Percentiles rank a stretch among this genome's conserved stretches.
Evolutionary conservation across 2,888 invertebrate genomes (phyloP).

Genomic region (Tanytarsus gracilentus): DNA sequence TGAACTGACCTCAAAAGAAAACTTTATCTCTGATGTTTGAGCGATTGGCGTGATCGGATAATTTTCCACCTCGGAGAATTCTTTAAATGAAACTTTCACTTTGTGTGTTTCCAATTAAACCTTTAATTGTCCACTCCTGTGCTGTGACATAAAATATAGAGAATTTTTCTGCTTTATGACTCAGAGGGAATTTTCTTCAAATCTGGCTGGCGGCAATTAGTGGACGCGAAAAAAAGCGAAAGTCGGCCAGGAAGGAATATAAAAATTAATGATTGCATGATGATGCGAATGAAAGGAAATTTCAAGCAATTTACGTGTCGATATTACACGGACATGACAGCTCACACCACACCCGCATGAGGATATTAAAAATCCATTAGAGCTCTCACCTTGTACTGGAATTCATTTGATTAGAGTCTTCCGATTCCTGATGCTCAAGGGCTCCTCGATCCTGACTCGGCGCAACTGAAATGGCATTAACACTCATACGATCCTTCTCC

Average conservation of each 20-base stretch:
- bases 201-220: slow-evolving; percentile 6
- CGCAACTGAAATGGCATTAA: slow-evolving; percentile 22
- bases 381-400: slow-evolving; percentile 24
- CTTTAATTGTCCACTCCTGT: no score
- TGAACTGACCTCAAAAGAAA: no score
- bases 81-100: no score
- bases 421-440: slow-evolving; percentile 19
- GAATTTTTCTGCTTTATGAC: no score
- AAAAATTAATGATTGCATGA: slow-evolving; percentile 5
- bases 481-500: slow-evolving; percentile 22
- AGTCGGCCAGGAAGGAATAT: not conserved
- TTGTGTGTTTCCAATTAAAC: no score
- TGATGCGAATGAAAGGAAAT: not conserved
- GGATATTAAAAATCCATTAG: slow-evolving; percentile 22
- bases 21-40: not conserved
- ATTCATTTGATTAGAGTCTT: slow-evolving; percentile 16
- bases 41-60: not conserved
- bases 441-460: slow-evolving; percentile 5
- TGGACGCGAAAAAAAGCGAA: not conserved
- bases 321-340: not conserved
- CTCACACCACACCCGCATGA: not conserved
- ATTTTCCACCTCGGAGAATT: no score
- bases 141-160: no score
- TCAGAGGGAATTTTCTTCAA: not conserved
- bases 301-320: not conserved